These are phyloP conservation scores for Andrena bicolor DNA, from an alignment of 2,888 invertebrate species.

Conservation along the genomic window DNA sequence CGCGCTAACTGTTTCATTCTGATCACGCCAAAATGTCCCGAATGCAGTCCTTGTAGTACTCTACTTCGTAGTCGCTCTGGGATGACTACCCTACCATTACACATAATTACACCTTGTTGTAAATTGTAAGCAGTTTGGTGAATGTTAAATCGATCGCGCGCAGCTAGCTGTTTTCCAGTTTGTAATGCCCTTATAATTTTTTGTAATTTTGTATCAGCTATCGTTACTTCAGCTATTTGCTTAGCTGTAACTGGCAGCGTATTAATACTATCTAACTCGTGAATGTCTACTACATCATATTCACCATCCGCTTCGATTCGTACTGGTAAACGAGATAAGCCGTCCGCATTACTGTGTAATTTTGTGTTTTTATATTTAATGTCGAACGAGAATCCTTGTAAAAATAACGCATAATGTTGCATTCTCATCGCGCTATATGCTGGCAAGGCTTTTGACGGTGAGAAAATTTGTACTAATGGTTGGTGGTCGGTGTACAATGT, in stretches of 20 bases:
- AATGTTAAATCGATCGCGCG: not conserved
- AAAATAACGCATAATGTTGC: slow-evolving; percentile 15
- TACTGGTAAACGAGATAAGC: slow-evolving; percentile 23
- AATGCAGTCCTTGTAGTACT: slow-evolving; percentile 15
- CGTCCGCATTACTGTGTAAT: slow-evolving; percentile 18
- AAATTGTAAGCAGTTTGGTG: not conserved
- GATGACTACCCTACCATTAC: slow-evolving; percentile 2
- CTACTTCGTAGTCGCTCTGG: not conserved
- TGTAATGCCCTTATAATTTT: not conserved
- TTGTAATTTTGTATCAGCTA: not conserved
- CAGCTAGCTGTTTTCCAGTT: not conserved
- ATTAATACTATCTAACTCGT: not conserved
- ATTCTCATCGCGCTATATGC: slow-evolving; percentile 6
- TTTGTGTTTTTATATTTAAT: slow-evolving; percentile 30
- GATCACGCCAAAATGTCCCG: slow-evolving; percentile 10
- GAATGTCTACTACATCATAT: slow-evolving; percentile 16
- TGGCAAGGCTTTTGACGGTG: not conserved
- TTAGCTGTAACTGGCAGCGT: slow-evolving; percentile 16
- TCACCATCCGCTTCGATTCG: not conserved
- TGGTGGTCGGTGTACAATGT: slow-evolving; percentile 5
- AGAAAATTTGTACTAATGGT: slow-evolving; percentile 15
- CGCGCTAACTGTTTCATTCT: slow-evolving; percentile 23
- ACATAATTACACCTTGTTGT: slow-evolving; percentile 17
- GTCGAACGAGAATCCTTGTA: slow-evolving; percentile 19
- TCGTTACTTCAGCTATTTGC: not conserved